Conservation (phyloP, 2,888 invertebrate species). For the Petrolisthes manimaculis region DNA sequence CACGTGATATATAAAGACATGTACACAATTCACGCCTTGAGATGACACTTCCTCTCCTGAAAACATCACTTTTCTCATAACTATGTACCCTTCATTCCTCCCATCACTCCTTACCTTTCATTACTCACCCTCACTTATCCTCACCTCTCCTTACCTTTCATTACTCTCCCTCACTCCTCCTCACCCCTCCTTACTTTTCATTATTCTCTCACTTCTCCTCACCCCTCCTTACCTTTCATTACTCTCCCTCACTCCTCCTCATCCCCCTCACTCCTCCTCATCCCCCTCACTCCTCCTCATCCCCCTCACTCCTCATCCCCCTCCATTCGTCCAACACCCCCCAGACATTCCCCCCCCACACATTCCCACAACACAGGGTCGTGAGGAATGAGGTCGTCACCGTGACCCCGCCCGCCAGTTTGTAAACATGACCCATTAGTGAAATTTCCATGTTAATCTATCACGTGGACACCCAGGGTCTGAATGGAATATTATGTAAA, state of each 20-base stretch:
- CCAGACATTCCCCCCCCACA: not conserved
- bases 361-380: not conserved
- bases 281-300: not conserved
- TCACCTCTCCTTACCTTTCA: not conserved
- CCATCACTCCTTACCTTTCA: not conserved
- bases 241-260: not conserved
- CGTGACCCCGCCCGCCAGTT: constrained; percentile 33
- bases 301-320: not conserved
- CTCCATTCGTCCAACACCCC: not conserved
- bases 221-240: not conserved
- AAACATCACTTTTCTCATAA: no score
- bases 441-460: constrained; percentile 54
- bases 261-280: not conserved
- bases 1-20: no score
- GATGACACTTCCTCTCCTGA: no score
- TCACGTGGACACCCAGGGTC: constrained; percentile 36
- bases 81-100: not conserved
- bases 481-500: constrained; percentile 61
- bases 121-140: not conserved
- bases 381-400: constrained; percentile 32
- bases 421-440: constrained; percentile 56
- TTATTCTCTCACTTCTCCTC: not conserved
- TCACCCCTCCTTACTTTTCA: not conserved
- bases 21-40: no score
- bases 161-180: not conserved